Conservation (phyloP, 2,113 vertebrate species). For the human region DNA sequence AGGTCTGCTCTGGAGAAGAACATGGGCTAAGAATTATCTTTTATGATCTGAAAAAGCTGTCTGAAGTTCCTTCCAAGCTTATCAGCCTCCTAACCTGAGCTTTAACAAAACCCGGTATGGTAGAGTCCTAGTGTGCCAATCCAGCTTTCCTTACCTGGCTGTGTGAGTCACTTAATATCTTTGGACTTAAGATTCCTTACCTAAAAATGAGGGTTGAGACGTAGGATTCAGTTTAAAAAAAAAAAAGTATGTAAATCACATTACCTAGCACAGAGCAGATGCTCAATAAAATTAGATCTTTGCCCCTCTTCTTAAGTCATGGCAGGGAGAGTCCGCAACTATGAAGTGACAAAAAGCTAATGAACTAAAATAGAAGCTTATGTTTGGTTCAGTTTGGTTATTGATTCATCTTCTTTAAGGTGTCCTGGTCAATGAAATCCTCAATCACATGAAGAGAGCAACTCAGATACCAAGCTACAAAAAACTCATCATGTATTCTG, state of each 20-base stretch:
- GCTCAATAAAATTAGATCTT: neutral
- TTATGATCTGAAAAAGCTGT: neutral
- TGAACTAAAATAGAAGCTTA: neutral
- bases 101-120: neutral
- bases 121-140: rapidly evolving
- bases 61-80: neutral
- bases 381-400: neutral
- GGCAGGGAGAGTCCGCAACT: neutral
- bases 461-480: constrained; percentile 78
- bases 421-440: constrained; percentile 88
- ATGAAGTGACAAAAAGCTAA: neutral
- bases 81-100: neutral
- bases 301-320: neutral
- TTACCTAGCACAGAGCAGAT: neutral
- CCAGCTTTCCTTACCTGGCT: neutral
- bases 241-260: neutral
- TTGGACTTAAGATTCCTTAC: neutral
- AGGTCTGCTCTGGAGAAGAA: neutral
- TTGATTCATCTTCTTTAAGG: constrained; percentile 83
- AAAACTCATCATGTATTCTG: constrained; percentile 92
- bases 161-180: neutral
- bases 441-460: constrained; percentile 86
- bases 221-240: neutral
- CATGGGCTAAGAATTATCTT: neutral
- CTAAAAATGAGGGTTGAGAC: neutral